Percentiles rank a stretch among this genome's conserved stretches.
phyloP scores from a whole-genome alignment of 2,888 invertebrate species.

The Drosophila nr. fundita region DNA sequence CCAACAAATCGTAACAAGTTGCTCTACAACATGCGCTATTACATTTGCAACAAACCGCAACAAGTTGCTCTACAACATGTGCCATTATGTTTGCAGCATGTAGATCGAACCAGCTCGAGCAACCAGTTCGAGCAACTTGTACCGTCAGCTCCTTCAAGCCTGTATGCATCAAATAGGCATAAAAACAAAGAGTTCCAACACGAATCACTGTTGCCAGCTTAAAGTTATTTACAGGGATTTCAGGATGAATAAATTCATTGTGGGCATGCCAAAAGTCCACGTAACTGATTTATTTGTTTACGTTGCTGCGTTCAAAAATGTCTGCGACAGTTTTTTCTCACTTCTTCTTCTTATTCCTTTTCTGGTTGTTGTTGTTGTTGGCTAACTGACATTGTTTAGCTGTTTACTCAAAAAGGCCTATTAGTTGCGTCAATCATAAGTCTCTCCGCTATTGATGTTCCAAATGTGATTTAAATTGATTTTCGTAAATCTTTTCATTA shows the following conservation, averaged over 20 bases:
- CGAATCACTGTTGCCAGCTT: neutral
- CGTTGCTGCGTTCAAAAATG: conserved; percentile 30
- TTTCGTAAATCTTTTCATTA: neutral
- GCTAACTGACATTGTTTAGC: neutral
- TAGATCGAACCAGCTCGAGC: neutral
- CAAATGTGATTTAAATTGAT: neutral
- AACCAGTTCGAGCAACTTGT: neutral
- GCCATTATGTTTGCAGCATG: neutral
- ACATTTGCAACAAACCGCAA: neutral
- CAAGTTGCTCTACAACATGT: conserved; percentile 19
- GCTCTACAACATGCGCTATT: neutral
- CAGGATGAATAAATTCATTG: neutral
- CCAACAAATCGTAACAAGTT: conserved; percentile 4
- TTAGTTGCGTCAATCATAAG: neutral
- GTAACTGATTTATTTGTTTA: conserved; percentile 63
- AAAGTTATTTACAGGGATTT: neutral
- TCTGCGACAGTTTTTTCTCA: conserved; percentile 6
- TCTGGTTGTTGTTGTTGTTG: neutral
- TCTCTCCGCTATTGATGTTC: neutral
- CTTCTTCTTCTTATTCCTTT: conserved; percentile 6
- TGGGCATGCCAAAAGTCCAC: neutral
- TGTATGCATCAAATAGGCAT: conserved; percentile 2
- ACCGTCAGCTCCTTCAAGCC: neutral
- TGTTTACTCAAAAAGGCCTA: neutral
- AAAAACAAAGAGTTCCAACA: neutral